Evolutionary conservation across 64 coral and sea anemone genomes (phyloP).

Genomic region (Anthopleura sola): DNA sequence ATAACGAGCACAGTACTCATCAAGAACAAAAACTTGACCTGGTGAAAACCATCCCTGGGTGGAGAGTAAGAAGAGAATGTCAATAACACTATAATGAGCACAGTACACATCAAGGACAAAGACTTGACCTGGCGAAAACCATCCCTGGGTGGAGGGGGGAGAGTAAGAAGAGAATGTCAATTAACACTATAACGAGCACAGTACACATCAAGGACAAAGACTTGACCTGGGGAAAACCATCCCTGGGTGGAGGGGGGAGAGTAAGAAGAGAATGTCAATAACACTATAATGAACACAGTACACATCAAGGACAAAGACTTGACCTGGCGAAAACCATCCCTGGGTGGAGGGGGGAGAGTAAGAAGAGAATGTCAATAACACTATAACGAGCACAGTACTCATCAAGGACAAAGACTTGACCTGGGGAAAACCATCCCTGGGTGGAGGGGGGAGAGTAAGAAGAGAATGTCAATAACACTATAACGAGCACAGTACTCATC

Average conservation of each 20-base stretch:
- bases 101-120: conserved; percentile 98
- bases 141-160: conserved; percentile 45
- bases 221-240: conserved; percentile 96
- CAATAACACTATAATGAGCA: conserved; percentile 91
- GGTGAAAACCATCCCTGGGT: conserved; percentile 95
- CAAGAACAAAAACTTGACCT: conserved; percentile 95
- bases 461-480: too few species aligned
- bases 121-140: conserved; percentile 97
- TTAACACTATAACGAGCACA: conserved; percentile 94
- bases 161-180: not conserved
- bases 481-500: conserved; percentile 97
- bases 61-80: not conserved
- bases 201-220: conserved; percentile 97
- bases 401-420: conserved; percentile 57
- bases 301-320: conserved; percentile 91
- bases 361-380: too few species aligned
- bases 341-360: not conserved
- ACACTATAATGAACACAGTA: too few species aligned
- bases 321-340: conserved; percentile 95
- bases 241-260: conserved; percentile 43
- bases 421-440: conserved; percentile 94
- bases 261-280: too few species aligned
- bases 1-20: conserved; percentile 95
- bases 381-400: too few species aligned
- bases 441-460: not conserved